Percentiles rank a stretch among this genome's conserved stretches.
Conservation (phyloP, 1,140 invertebrate species). For the Drosophila sucinea region DNA sequence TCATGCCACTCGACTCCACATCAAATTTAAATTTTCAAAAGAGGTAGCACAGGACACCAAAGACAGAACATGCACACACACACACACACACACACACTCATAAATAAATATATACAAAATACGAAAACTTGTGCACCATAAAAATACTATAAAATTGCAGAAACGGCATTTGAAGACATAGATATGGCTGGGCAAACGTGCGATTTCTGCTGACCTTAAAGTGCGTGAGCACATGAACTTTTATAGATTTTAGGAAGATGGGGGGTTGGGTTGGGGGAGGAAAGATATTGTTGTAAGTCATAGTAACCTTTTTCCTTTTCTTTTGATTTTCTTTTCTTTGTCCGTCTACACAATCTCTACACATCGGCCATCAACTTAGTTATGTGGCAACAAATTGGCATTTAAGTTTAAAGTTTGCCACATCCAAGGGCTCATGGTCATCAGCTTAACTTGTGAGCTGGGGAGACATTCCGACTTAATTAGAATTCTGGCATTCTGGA, state of each 20-base stretch:
- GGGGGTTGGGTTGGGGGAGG: too few relatives aligned
- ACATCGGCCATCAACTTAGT: constrained; percentile 29
- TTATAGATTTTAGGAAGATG: not conserved
- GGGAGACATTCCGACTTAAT: constrained; percentile 69
- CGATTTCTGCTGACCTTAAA: constrained; percentile 40
- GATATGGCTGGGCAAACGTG: not conserved
- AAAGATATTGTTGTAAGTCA: constrained; percentile 35
- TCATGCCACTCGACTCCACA: constrained; percentile 30
- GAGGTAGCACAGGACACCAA: constrained; percentile 28
- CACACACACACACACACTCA: not conserved
- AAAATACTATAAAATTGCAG: constrained; percentile 77
- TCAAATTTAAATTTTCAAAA: constrained; percentile 79
- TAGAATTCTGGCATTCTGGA: constrained; percentile 54
- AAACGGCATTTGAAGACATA: constrained; percentile 58
- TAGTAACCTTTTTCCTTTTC: constrained; percentile 46
- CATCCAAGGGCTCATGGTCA: constrained; percentile 38
- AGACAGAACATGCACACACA: constrained; percentile 20
- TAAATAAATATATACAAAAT: constrained; percentile 38
- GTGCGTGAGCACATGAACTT: constrained; percentile 30
- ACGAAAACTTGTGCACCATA: constrained; percentile 67
- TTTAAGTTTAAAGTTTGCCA: constrained; percentile 14
- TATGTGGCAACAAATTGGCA: constrained; percentile 12
- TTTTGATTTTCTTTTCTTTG: constrained; percentile 33
- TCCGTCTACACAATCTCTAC: constrained; percentile 48
- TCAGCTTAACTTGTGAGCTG: constrained; percentile 50